Percentiles rank a stretch among this genome's conserved stretches.
These are phyloP conservation scores for Pristionchus fissidentatus DNA, from an alignment of 2,888 invertebrate genomes.

Conservation along the genomic window DNA sequence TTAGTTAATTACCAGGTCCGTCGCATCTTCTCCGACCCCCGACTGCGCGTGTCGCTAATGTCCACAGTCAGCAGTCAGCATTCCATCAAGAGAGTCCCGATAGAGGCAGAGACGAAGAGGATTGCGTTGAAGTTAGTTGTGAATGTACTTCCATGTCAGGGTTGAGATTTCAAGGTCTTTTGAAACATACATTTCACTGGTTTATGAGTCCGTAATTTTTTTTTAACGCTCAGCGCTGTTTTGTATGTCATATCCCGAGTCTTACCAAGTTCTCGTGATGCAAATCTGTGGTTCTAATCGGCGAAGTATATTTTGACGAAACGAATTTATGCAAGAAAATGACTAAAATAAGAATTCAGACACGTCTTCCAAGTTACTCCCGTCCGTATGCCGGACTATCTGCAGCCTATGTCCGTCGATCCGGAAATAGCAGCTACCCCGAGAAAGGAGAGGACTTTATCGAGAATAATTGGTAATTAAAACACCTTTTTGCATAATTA, in stretches of 20 bases:
- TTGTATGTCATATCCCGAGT: too few relatives aligned
- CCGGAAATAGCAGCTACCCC: background rate
- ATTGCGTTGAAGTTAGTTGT: background rate
- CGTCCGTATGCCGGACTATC: constrained; percentile 3
- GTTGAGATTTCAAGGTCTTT: too few relatives aligned
- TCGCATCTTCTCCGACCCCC: constrained; percentile 37
- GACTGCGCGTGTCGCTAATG: constrained; percentile 7
- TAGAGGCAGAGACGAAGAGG: background rate
- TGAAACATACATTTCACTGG: too few relatives aligned
- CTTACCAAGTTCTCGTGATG: too few relatives aligned
- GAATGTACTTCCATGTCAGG: too few relatives aligned
- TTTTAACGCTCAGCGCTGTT: too few relatives aligned
- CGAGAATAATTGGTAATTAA: background rate
- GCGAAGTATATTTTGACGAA: too few relatives aligned
- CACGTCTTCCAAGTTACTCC: constrained; percentile 34
- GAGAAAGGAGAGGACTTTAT: background rate
- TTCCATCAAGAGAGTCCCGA: background rate
- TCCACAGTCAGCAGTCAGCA: background rate
- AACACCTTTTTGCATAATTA: background rate
- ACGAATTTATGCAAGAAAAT: too few relatives aligned
- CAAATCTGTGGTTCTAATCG: too few relatives aligned
- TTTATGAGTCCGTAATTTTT: too few relatives aligned
- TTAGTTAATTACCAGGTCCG: constrained; percentile 1
- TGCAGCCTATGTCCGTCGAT: background rate
- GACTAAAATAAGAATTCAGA: too few relatives aligned